Evolutionary conservation across 1,140 invertebrate genomes (phyloP).

Genomic region (Neuroterus valhalla): DNA sequence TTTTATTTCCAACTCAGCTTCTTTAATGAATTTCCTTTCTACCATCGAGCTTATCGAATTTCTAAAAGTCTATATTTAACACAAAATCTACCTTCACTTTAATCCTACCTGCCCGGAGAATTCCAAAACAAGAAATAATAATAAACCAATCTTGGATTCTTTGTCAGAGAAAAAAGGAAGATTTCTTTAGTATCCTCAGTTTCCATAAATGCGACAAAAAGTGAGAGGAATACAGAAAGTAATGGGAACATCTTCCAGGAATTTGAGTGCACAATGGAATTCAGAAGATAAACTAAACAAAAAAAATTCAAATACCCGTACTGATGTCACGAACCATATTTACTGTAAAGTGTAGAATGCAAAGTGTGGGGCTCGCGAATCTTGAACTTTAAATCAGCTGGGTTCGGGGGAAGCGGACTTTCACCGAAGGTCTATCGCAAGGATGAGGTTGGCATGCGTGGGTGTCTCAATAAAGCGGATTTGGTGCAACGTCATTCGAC

Average conservation of each 20-base stretch:
- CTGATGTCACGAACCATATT: not conserved
- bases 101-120: too few relatives aligned
- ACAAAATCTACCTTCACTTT: too few relatives aligned
- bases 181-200: not conserved
- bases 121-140: too few relatives aligned
- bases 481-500: constrained; percentile 5
- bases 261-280: constrained; percentile 15
- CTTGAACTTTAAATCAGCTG: constrained; percentile 13
- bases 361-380: not conserved
- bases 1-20: too few relatives aligned
- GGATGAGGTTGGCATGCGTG: not conserved
- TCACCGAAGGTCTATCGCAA: not conserved
- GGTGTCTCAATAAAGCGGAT: not conserved
- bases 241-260: not conserved
- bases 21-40: too few relatives aligned
- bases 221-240: not conserved
- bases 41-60: too few relatives aligned
- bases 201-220: constrained; percentile 23
- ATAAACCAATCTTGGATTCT: too few relatives aligned
- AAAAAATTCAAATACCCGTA: constrained; percentile 8
- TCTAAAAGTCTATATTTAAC: too few relatives aligned
- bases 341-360: not conserved
- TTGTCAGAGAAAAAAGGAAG: too few relatives aligned
- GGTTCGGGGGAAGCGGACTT: constrained; percentile 17
- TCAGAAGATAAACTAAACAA: not conserved